phyloP scores from a whole-genome alignment of 2,797 vertebrate genomes.

The Sarcophilus harrisii region DNA sequence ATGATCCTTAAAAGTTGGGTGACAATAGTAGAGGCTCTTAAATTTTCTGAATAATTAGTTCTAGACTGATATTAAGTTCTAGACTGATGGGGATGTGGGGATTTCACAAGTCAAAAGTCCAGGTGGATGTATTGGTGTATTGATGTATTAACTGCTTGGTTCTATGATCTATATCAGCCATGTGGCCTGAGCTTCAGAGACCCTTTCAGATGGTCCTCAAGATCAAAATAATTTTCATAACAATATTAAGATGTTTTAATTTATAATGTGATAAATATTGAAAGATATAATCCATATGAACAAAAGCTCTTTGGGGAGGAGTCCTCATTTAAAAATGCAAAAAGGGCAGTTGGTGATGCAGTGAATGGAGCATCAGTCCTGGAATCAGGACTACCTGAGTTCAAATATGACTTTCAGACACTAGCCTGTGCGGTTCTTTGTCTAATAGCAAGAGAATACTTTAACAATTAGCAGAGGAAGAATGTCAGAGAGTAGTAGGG shows the following conservation, averaged over 20 bases:
- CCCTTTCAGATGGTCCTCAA: background rate
- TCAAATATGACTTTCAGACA: background rate
- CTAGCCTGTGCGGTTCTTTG: background rate
- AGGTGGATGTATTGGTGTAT: background rate
- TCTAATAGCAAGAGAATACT: background rate
- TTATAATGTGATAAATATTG: background rate
- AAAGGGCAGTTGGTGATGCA: background rate
- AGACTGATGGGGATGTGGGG: background rate
- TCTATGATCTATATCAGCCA: background rate
- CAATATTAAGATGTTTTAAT: background rate
- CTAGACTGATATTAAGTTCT: background rate
- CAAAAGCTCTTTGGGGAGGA: background rate
- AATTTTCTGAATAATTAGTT: background rate
- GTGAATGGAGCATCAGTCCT: background rate
- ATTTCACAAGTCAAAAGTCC: background rate
- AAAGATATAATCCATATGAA: background rate
- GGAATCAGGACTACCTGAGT: background rate
- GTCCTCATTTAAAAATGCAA: background rate
- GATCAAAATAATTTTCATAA: background rate
- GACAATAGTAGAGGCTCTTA: background rate
- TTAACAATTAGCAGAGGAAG: background rate
- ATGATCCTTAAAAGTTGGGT: background rate
- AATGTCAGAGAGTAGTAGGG: background rate
- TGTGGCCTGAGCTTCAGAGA: background rate
- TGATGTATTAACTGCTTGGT: background rate